These are phyloP conservation scores for Chionodraco myersi DNA, from an alignment of 2,113 vertebrate species.

Conservation along the genomic window DNA sequence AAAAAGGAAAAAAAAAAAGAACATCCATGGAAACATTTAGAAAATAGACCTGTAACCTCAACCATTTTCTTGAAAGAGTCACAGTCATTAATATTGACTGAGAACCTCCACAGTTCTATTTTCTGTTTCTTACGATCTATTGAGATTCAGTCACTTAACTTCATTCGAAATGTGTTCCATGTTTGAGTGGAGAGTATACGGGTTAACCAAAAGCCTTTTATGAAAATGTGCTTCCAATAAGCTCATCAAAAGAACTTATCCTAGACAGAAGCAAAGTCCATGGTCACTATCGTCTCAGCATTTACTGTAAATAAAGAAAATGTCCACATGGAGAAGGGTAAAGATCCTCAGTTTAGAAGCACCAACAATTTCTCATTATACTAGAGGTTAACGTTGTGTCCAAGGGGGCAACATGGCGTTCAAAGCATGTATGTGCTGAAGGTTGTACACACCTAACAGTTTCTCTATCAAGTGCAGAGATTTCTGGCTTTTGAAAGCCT, in stretches of 20 bases:
- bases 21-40: not conserved
- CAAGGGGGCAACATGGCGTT: not conserved
- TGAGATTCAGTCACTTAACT: constrained; percentile 24
- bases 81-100: constrained; percentile 18
- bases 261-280: constrained; percentile 39
- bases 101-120: constrained; percentile 13
- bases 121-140: constrained; percentile 16
- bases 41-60: not conserved
- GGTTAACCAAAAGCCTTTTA: constrained; percentile 72
- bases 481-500: not conserved
- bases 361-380: not conserved
- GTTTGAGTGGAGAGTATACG: constrained; percentile 11
- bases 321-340: not conserved
- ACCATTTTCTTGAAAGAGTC: constrained; percentile 25
- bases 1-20: constrained; percentile 3
- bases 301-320: constrained; percentile 37
- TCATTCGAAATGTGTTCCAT: not conserved
- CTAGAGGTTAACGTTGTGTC: not conserved
- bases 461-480: not conserved
- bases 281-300: constrained; percentile 1
- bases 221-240: constrained; percentile 53
- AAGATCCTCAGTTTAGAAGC: not conserved
- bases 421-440: too few species aligned
- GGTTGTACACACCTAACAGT: not conserved
- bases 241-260: constrained; percentile 53